These are phyloP conservation scores for Cheilosia vulpina DNA, from an alignment of 2,888 invertebrate species.

Conservation along the genomic window DNA sequence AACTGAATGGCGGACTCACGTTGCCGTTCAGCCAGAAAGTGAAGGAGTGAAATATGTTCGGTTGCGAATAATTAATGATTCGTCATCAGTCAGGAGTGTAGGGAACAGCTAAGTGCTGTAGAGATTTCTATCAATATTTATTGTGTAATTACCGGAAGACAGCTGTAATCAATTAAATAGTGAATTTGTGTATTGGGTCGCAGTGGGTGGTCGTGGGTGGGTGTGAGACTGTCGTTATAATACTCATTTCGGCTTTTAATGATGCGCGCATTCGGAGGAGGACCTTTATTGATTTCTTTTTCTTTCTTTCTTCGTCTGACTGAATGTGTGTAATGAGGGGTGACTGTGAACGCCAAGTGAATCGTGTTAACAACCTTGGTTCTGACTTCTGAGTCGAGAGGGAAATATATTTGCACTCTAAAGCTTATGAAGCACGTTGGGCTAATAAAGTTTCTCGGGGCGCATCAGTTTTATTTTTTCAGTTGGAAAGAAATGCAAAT, in stretches of 20 bases:
- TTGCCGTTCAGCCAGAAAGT: slow-evolving; percentile 45
- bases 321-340: background rate
- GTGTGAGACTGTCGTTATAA: slow-evolving; percentile 22
- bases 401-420: too few relatives aligned
- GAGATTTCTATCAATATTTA: slow-evolving; percentile 73
- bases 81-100: slow-evolving; percentile 68
- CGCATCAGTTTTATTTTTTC: too few relatives aligned
- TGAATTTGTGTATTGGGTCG: slow-evolving; percentile 46
- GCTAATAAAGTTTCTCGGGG: too few relatives aligned
- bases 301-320: background rate
- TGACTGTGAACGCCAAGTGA: background rate
- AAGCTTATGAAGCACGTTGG: too few relatives aligned
- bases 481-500: too few relatives aligned
- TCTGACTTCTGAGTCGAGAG: background rate
- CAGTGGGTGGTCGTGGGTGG: slow-evolving; percentile 19
- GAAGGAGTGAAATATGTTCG: slow-evolving; percentile 50
- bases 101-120: slow-evolving; percentile 56
- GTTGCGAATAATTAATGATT: slow-evolving; percentile 71
- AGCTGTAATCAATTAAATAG: slow-evolving; percentile 69
- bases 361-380: background rate
- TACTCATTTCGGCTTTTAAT: slow-evolving; percentile 45
- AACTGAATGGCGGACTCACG: slow-evolving; percentile 38
- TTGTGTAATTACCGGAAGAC: slow-evolving; percentile 73
- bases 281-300: background rate
- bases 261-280: slow-evolving; percentile 37